phyloP scores from a whole-genome alignment of 2,797 vertebrate species.

The Yasuhikotakia modesta region DNA sequence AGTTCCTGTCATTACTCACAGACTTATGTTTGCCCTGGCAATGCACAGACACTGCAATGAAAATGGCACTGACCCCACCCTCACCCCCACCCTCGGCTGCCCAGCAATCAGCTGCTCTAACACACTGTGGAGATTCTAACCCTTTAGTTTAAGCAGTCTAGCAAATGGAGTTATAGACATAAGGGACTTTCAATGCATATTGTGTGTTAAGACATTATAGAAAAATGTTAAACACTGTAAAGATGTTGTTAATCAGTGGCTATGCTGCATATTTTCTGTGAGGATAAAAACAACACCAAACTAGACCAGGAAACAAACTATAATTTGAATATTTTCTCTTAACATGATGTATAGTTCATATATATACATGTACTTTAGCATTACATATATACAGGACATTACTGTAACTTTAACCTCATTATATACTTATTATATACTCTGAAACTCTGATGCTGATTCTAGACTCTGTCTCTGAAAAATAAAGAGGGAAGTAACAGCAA shows the following conservation, averaged over 20 bases:
- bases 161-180: constrained; percentile 3
- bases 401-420: background rate
- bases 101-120: constrained; percentile 24
- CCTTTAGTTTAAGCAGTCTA: constrained; percentile 30
- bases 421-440: constrained; percentile 5
- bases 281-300: background rate
- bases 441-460: too few relatives aligned
- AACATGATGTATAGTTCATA: too few relatives aligned
- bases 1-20: constrained; percentile 67
- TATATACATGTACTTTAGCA: too few relatives aligned
- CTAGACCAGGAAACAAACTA: background rate
- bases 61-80: constrained; percentile 51
- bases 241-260: too few relatives aligned
- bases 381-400: background rate
- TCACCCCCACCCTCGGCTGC: constrained; percentile 8
- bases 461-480: too few relatives aligned
- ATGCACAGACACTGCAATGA: constrained; percentile 50
- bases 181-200: background rate
- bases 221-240: background rate
- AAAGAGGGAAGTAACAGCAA: constrained; percentile 1
- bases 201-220: background rate
- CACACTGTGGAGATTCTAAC: constrained; percentile 19
- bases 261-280: background rate
- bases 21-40: constrained; percentile 65
- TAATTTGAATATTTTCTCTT: background rate